These are phyloP conservation scores for Pangasianodon gigas DNA, from an alignment of 2,113 vertebrate genomes.

Conservation along the genomic window DNA sequence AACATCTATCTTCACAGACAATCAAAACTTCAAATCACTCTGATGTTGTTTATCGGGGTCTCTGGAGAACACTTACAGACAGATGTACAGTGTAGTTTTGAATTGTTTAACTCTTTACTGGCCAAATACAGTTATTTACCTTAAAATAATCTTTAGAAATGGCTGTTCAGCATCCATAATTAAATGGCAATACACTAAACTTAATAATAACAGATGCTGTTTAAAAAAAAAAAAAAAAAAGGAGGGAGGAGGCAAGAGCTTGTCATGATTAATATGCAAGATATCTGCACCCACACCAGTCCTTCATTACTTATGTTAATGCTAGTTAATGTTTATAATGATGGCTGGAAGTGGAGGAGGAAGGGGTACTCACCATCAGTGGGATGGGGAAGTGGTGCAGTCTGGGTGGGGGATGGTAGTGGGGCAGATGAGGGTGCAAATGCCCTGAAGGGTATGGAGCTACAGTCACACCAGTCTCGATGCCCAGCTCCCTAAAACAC, in stretches of 20 bases:
- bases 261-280: constrained; percentile 60
- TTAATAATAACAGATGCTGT: constrained; percentile 64
- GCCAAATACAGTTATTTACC: not conserved
- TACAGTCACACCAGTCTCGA: constrained; percentile 93
- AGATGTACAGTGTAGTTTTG: not conserved
- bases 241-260: not conserved
- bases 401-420: constrained; percentile 93
- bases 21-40: not conserved
- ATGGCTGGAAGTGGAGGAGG: not conserved
- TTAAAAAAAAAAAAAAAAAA: constrained; percentile 36
- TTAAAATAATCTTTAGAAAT: constrained; percentile 18
- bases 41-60: not conserved
- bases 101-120: no score
- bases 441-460: constrained; percentile 91
- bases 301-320: constrained; percentile 66
- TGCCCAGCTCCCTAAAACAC: constrained; percentile 89
- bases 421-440: constrained; percentile 92
- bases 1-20: not conserved
- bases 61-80: not conserved
- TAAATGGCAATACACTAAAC: constrained; percentile 63
- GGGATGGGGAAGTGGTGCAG: constrained; percentile 96
- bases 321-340: constrained; percentile 50
- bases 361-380: constrained; percentile 85
- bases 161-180: constrained; percentile 55
- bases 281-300: constrained; percentile 57